Conservation (phyloP, 1,140 invertebrate genomes). For the Drosophila tsacasi region DNA sequence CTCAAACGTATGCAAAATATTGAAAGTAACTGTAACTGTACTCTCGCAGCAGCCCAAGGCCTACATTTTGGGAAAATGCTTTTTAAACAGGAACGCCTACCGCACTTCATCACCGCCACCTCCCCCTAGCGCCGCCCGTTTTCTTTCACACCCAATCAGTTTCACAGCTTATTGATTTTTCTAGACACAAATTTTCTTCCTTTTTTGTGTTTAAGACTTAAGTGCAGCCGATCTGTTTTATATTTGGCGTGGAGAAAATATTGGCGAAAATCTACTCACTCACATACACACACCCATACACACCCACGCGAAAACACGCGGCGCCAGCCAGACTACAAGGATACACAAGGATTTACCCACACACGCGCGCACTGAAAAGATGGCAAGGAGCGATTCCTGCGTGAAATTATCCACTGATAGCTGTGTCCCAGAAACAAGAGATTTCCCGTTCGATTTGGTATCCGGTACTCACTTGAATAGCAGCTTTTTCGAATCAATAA, state of each 20-base stretch:
- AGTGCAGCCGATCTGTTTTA: slow-evolving; percentile 6
- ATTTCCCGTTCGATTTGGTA: neutral
- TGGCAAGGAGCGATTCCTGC: neutral
- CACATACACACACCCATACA: slow-evolving; percentile 25
- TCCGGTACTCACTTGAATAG: slow-evolving; percentile 73
- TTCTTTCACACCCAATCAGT: slow-evolving; percentile 14
- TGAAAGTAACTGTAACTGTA: slow-evolving; percentile 53
- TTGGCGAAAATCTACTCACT: slow-evolving; percentile 36
- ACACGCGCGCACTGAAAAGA: slow-evolving; percentile 24
- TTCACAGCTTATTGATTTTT: slow-evolving; percentile 69
- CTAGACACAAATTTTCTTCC: slow-evolving; percentile 27
- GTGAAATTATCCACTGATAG: neutral
- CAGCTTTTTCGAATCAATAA: slow-evolving; percentile 76
- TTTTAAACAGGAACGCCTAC: neutral
- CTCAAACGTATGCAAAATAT: slow-evolving; percentile 52
- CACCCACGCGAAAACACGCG: slow-evolving; percentile 71
- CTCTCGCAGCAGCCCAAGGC: neutral
- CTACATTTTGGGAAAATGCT: slow-evolving; percentile 4
- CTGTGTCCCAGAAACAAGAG: neutral
- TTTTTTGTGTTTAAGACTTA: slow-evolving; percentile 14
- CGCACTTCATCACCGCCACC: neutral
- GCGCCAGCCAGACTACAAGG: slow-evolving; percentile 77
- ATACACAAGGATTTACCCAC: slow-evolving; percentile 60
- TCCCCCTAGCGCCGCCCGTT: neutral
- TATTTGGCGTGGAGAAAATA: slow-evolving; percentile 14